Evolutionary conservation across 2,113 vertebrate species (phyloP).

Genomic region (Catharus minimus): DNA sequence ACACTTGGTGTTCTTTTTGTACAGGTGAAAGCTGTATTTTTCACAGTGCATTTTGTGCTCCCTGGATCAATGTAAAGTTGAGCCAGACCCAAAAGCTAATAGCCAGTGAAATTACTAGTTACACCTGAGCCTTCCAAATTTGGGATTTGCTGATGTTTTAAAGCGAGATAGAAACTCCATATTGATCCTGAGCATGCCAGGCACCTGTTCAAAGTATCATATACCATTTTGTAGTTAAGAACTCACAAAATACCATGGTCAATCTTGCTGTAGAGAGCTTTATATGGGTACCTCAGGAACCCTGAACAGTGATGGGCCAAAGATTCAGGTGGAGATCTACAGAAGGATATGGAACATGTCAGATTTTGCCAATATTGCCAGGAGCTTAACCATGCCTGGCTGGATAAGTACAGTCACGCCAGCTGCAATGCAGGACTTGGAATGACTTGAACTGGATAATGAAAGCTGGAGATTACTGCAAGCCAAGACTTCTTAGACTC

Average conservation of each 20-base stretch:
- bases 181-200: neutral
- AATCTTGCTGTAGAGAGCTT: neutral
- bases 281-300: neutral
- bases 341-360: neutral
- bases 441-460: neutral
- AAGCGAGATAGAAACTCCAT: neutral
- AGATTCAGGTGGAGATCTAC: neutral
- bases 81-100: neutral
- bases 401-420: neutral
- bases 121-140: neutral
- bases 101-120: neutral
- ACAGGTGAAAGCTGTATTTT: neutral
- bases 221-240: neutral
- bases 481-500: neutral
- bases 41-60: neutral
- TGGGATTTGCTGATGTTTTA: neutral
- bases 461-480: neutral
- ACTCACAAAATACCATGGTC: neutral
- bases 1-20: neutral
- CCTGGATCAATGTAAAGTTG: neutral
- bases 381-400: neutral
- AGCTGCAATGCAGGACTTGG: accelerated
- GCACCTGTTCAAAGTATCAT: neutral
- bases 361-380: neutral
- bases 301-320: neutral